Percentiles rank a stretch among this genome's conserved stretches.
These are phyloP conservation scores for Pachycephus smyrnensis DNA, from an alignment of 2,888 invertebrate species.

Conservation along the genomic window DNA sequence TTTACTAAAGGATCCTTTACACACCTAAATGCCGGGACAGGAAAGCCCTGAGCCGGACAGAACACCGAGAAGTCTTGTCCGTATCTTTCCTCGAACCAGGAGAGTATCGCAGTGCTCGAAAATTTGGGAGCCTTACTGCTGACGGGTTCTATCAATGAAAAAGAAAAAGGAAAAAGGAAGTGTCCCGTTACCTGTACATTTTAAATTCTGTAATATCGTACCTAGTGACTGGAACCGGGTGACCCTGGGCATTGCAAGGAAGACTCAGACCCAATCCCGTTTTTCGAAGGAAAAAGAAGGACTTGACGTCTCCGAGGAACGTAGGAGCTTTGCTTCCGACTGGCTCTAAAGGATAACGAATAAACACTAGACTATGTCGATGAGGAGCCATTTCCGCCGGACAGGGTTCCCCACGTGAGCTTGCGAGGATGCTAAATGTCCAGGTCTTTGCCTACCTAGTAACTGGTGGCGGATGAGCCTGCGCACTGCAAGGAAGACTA, in stretches of 20 bases:
- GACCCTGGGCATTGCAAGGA: slow-evolving; percentile 69
- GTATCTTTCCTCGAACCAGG: slow-evolving; percentile 50
- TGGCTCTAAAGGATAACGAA: slow-evolving; percentile 67
- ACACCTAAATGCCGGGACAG: slow-evolving; percentile 79
- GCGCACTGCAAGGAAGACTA: slow-evolving; percentile 44
- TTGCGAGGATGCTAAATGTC: not conserved
- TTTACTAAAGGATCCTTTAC: not conserved
- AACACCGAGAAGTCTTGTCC: slow-evolving; percentile 73
- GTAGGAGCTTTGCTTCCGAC: slow-evolving; percentile 72
- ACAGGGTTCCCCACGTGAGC: slow-evolving; percentile 6
- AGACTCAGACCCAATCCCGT: slow-evolving; percentile 60
- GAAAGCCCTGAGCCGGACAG: slow-evolving; percentile 83
- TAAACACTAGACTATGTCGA: slow-evolving; percentile 7
- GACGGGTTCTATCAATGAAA: slow-evolving; percentile 66
- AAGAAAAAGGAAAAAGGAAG: not conserved
- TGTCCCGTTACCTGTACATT: not conserved
- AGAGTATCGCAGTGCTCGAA: slow-evolving; percentile 64
- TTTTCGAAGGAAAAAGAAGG: slow-evolving; percentile 57
- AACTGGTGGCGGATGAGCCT: slow-evolving; percentile 43
- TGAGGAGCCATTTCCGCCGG: not conserved
- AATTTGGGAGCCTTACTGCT: slow-evolving; percentile 77
- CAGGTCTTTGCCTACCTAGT: slow-evolving; percentile 48
- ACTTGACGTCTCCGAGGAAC: slow-evolving; percentile 72
- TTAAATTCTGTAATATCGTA: slow-evolving; percentile 42
- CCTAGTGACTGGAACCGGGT: slow-evolving; percentile 69